Evolutionary conservation across 2,113 vertebrate species (phyloP).

Genomic region (Nothoprocta pentlandii): DNA sequence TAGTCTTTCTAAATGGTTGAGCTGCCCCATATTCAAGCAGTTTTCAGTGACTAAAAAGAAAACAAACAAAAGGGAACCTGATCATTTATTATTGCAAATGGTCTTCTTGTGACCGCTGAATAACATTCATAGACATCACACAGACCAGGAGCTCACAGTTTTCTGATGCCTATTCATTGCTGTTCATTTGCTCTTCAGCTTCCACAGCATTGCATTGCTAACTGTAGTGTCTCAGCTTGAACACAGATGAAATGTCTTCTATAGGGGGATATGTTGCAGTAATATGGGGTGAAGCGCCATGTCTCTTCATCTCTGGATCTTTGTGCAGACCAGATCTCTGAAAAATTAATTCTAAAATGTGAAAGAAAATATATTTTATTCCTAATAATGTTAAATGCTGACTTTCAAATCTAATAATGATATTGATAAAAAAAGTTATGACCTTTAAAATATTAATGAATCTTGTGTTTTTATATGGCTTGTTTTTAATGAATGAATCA

Average conservation of each 20-base stretch:
- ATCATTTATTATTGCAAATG: background rate
- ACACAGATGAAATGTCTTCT: background rate
- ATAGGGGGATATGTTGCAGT: background rate
- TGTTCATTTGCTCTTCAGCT: background rate
- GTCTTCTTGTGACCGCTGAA: background rate
- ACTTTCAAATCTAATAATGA: background rate
- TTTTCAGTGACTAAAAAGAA: background rate
- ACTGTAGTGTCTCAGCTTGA: background rate
- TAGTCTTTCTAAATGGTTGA: background rate
- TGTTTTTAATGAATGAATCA: background rate
- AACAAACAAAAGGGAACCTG: background rate
- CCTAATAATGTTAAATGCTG: background rate
- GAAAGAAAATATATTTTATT: background rate
- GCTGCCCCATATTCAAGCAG: background rate
- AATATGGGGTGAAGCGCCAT: background rate
- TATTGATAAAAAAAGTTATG: background rate
- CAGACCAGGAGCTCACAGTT: background rate
- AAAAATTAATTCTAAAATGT: background rate
- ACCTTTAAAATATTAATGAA: background rate
- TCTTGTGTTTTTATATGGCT: background rate
- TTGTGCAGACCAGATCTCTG: background rate
- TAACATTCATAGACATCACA: background rate
- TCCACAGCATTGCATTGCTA: background rate
- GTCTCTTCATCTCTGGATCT: background rate
- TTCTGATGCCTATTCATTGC: background rate